Evolutionary conservation across 1,140 invertebrate genomes (phyloP).

Genomic region (Saxidomus purpurata): DNA sequence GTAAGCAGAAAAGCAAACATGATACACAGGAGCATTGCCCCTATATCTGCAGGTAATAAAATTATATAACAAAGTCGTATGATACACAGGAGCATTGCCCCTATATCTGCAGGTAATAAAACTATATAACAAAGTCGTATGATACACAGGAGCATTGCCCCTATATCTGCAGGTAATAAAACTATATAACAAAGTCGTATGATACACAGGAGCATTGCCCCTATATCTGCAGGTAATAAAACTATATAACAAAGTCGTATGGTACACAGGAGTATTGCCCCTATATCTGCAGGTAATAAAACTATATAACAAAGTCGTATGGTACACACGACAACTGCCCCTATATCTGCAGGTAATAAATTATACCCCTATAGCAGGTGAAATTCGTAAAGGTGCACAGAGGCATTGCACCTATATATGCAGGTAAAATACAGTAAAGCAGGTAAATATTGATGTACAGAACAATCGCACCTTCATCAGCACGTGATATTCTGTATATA

Average conservation of each 20-base stretch:
- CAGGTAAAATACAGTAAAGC: too few relatives aligned
- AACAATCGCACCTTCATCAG: too few relatives aligned
- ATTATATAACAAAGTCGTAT: too few relatives aligned
- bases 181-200: too few relatives aligned
- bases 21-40: slow-evolving; percentile 32
- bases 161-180: slow-evolving; percentile 48
- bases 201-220: slow-evolving; percentile 32
- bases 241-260: too few relatives aligned
- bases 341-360: slow-evolving; percentile 48
- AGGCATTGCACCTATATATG: slow-evolving; percentile 23
- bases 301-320: too few relatives aligned
- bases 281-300: slow-evolving; percentile 48
- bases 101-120: slow-evolving; percentile 48
- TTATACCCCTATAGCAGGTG: too few relatives aligned
- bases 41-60: slow-evolving; percentile 48
- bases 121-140: too few relatives aligned
- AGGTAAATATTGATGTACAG: too few relatives aligned
- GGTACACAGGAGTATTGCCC: slow-evolving; percentile 33
- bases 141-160: slow-evolving; percentile 32
- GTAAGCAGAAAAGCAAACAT: not conserved
- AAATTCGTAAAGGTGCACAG: too few relatives aligned
- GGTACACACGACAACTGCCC: slow-evolving; percentile 19
- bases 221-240: slow-evolving; percentile 48
- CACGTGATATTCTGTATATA: too few relatives aligned
- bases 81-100: slow-evolving; percentile 32